Base-by-base conservation (phyloP, 2,888 invertebrate species). In the Andrena marginata region DNA sequence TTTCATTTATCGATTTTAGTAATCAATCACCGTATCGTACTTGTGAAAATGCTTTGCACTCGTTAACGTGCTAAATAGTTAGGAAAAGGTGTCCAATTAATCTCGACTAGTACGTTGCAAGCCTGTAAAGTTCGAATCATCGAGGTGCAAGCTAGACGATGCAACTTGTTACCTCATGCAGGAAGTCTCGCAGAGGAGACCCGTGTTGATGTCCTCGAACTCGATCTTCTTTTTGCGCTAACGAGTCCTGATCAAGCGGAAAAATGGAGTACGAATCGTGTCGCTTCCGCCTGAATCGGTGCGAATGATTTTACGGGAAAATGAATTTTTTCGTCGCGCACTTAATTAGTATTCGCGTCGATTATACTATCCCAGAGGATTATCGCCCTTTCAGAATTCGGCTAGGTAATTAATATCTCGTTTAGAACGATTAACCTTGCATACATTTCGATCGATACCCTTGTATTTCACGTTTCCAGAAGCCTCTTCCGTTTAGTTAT, bases 191-290 rank as follows among this genome's bases (percentile, higher is more conserved):
- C 2, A 5, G 20, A 42, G 49, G 59, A 26, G n/a, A 51, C 20
- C 33, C 48, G 35, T 16, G 20, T 42, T 10, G 7, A 23, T 35
- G n/a, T 70, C 13, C 54, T 13, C 60, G 29, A 62, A 42, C 54
- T 63, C 62, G 23, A 20, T 69, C 62, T 42, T 42, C 16, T 69
- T 75, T 69, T 68, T 69, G 51, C 75, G 7, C 7, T 8, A 69
- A 29, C 48, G 35, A 62, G 29, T 75, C 51, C 16, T 13, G 33
- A 76, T 20, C 31, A n/a, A 54, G 10, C 31, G 48, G 29, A 69
- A 69, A 69, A 54, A 16, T 69, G 35, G 20, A 70, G 7, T n/a
- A 42, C 51, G 26, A 20, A 51, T 20, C 69, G 51, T 29, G 63
- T 48, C 13, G 16, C 42, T 54, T 31, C 10, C 16, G 42, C 10